phyloP scores from a whole-genome alignment of 92 coral and sea anemone species.

The Meandrina meandrites region DNA sequence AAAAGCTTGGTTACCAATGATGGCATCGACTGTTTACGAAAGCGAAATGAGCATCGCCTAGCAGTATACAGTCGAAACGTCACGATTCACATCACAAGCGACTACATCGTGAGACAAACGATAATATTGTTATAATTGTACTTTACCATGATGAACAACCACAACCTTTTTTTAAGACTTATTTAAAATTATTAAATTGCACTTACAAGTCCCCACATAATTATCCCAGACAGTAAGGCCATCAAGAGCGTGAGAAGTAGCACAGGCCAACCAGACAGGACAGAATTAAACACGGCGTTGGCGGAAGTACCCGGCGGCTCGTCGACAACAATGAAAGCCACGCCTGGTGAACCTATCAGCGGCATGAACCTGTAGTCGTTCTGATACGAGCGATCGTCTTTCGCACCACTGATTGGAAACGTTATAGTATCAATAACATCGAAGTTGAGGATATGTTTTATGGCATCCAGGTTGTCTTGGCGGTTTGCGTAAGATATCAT shows the following conservation, averaged over 20 bases:
- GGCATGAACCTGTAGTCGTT: slow-evolving; percentile 71
- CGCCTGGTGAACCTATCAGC: slow-evolving; percentile 91
- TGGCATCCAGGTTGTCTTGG: slow-evolving; percentile 52
- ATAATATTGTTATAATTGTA: too few species aligned
- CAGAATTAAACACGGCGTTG: slow-evolving; percentile 82
- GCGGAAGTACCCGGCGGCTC: slow-evolving; percentile 88
- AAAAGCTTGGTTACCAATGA: too few species aligned
- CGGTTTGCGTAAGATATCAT: slow-evolving; percentile 48
- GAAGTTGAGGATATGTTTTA: slow-evolving; percentile 47
- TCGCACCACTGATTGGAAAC: slow-evolving; percentile 89
- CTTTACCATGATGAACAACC: too few species aligned
- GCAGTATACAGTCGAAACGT: too few species aligned
- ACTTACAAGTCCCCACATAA: slow-evolving; percentile 97
- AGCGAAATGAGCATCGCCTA: too few species aligned
- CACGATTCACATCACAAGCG: too few species aligned
- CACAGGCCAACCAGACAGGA: slow-evolving; percentile 93
- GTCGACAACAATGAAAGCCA: slow-evolving; percentile 89
- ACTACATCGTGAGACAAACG: too few species aligned
- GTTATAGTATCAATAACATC: slow-evolving; percentile 59
- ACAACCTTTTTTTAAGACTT: too few species aligned
- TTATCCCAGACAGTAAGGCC: slow-evolving; percentile 92
- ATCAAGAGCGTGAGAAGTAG: slow-evolving; percentile 76
- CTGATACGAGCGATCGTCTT: slow-evolving; percentile 74
- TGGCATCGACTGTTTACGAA: too few species aligned
- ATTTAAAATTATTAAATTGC: too few species aligned